Evolutionary conservation across 2,888 invertebrate genomes (phyloP), one percentile per base, ranked within the genome.

Genomic region (Theretra japonica): DNA sequence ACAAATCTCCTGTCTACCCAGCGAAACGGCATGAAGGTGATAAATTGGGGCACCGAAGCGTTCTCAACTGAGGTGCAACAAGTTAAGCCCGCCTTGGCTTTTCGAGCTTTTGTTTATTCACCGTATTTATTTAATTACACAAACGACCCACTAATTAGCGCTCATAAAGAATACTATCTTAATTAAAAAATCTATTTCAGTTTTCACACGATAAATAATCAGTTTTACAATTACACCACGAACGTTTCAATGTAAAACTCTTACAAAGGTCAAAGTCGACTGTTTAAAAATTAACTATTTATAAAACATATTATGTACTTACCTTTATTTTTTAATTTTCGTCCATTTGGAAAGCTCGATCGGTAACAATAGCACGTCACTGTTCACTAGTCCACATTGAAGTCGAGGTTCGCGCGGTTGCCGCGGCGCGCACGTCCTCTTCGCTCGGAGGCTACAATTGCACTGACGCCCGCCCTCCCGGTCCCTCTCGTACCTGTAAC

Each of bases 401-500:
- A 41, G 84, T 82, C 81, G 82, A 79, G 69, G 76, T 75, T 80
- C 82, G 83, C 80, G 83, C 79, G 80, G 74, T 76, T 74, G 73
- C 75, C 79, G 77, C 79, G 82, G 84, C 86, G 85, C 85, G 85
- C 80, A 82, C 92, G 90, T 88, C 86, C 87, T 79, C 79, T 74
- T 73, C 74, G 77, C 82, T 77, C 88, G 86, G 84, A 79, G 87
- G 83, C 87, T 81, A 81, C 88, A 89, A 80, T 83, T 89, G 91
- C 89, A 93, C 94, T 93, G 91, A 70, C 21, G 60, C 85, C 85
- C 82, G 80, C 72, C 72, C 87, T 86, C 83, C 85, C 85, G 85
- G 85, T 85, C 88, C 82, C 80, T 78, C 87, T 85, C 83, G 81
- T 86, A 92, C 93, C 93, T 93, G 94, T 88, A 89, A 91, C 93